Evolutionary conservation across 2,113 vertebrate genomes (phyloP).

Genomic region (Triplophysa rosa): DNA sequence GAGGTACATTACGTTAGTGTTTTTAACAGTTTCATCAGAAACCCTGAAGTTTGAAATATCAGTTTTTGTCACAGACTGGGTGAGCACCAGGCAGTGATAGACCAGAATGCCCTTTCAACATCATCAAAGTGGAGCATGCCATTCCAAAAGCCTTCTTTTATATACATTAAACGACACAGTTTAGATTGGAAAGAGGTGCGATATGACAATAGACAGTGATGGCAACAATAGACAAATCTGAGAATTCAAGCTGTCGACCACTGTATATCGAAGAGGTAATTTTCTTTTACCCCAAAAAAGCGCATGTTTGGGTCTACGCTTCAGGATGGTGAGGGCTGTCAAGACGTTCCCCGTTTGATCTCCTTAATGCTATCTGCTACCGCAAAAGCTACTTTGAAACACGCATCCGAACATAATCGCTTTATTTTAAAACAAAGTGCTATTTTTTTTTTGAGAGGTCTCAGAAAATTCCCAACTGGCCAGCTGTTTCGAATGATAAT

Average conservation of each 20-base stretch:
- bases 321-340: slow-evolving; percentile 60
- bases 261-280: slow-evolving; percentile 60
- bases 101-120: slow-evolving; percentile 48
- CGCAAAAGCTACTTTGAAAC: slow-evolving; percentile 61
- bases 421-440: slow-evolving; percentile 71
- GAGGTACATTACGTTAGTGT: slow-evolving; percentile 66
- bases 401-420: slow-evolving; percentile 58
- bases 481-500: slow-evolving; percentile 46
- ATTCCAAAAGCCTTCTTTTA: slow-evolving; percentile 35
- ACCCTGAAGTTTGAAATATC: slow-evolving; percentile 49
- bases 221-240: slow-evolving; percentile 59
- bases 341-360: slow-evolving; percentile 53
- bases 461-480: slow-evolving; percentile 53
- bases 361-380: slow-evolving; percentile 36
- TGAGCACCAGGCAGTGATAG: slow-evolving; percentile 74
- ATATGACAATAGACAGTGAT: slow-evolving; percentile 45
- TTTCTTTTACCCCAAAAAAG: slow-evolving; percentile 37
- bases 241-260: slow-evolving; percentile 60
- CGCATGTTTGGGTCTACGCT: slow-evolving; percentile 69
- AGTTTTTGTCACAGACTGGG: slow-evolving; percentile 68
- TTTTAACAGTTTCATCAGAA: slow-evolving; percentile 53
- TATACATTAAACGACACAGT: slow-evolving; percentile 34
- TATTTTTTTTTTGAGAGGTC: slow-evolving; percentile 66
- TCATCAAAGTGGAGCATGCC: slow-evolving; percentile 45
- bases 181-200: slow-evolving; percentile 39